phyloP scores from a whole-genome alignment of 1,140 invertebrate species.

The Akabosia matsudoensis region DNA sequence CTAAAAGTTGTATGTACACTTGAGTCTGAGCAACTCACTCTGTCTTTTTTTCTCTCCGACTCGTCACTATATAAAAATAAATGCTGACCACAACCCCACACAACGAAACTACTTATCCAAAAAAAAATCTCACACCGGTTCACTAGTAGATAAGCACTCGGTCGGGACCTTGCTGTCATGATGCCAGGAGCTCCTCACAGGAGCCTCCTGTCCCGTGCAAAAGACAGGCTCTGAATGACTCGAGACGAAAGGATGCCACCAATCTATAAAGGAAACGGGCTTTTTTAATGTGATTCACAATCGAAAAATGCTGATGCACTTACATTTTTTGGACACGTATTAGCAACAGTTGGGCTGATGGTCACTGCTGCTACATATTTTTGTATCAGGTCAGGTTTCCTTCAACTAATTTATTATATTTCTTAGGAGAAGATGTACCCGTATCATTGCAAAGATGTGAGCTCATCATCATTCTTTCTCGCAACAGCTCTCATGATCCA shows the following conservation, averaged over 20 bases:
- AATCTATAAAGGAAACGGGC: not conserved
- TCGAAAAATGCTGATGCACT: not conserved
- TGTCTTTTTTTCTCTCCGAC: not conserved
- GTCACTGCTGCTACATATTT: too few species aligned
- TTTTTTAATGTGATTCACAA: not conserved
- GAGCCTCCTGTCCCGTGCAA: constrained; percentile 9
- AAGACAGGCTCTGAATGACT: constrained; percentile 13
- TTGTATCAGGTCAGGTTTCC: not conserved
- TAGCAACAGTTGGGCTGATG: not conserved
- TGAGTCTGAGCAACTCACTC: not conserved
- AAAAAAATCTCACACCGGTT: too few species aligned
- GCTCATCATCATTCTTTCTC: not conserved
- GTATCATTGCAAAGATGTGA: not conserved
- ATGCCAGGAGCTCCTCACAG: not conserved
- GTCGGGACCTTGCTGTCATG: too few species aligned
- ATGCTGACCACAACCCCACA: not conserved
- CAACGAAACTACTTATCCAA: not conserved
- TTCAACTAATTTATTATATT: not conserved
- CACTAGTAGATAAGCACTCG: too few species aligned
- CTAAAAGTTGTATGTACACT: not conserved
- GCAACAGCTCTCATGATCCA: not conserved
- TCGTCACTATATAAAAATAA: not conserved
- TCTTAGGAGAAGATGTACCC: not conserved
- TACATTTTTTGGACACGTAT: not conserved
- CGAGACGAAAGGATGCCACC: not conserved